A percentile compares a stretch with the other conserved stretches of the same genome.
Conservation (phyloP, 2,113 vertebrate species). For the Noctilio leporinus region DNA sequence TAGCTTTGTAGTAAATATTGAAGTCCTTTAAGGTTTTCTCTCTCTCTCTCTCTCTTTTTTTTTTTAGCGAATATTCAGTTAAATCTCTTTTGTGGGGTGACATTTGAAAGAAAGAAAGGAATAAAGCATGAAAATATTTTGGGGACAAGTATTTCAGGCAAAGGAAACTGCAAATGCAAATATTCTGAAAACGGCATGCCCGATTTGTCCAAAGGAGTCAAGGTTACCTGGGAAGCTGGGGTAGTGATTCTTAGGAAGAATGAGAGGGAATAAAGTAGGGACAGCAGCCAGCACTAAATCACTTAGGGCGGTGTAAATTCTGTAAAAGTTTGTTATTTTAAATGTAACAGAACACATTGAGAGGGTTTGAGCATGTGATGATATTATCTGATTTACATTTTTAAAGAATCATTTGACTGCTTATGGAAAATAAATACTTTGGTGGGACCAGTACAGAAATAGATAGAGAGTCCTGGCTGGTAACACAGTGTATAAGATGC, state of each 20-base stretch:
- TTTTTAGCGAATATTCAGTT: background rate
- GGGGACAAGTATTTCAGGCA: background rate
- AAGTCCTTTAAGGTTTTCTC: background rate
- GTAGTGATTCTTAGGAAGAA: background rate
- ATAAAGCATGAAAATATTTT: background rate
- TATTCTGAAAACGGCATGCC: background rate
- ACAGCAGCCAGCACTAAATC: background rate
- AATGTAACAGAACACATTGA: background rate
- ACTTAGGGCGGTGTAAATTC: background rate
- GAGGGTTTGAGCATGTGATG: background rate
- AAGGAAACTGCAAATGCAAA: background rate
- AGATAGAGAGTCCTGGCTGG: no score
- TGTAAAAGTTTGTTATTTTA: background rate
- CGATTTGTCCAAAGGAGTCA: background rate
- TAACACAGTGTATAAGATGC: no score
- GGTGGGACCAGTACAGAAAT: background rate
- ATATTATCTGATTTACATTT: background rate
- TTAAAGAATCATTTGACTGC: background rate
- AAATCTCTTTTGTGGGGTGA: background rate
- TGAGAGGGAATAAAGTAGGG: background rate
- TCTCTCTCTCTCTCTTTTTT: no score
- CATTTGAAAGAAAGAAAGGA: background rate
- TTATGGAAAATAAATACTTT: background rate
- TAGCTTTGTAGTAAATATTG: background rate
- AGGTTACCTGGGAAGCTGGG: background rate